phyloP scores from a whole-genome alignment of 2,888 invertebrate species.

The Ennomos quercinarius region DNA sequence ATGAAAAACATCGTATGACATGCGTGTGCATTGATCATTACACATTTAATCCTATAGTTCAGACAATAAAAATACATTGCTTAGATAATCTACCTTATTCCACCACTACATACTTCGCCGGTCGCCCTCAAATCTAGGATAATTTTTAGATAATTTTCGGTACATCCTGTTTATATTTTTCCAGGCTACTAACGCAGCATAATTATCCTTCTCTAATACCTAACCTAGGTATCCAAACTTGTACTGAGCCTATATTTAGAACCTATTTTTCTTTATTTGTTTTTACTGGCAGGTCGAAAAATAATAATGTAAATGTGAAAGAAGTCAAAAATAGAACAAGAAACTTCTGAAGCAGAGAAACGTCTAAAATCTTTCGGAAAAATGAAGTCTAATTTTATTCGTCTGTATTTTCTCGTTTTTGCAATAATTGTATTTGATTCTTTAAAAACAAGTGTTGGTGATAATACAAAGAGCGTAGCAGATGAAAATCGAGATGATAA shows the following conservation, averaged over 20 bases:
- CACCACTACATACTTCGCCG: too few relatives aligned
- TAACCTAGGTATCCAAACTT: too few relatives aligned
- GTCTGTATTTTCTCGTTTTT: constrained; percentile 54
- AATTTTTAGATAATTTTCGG: too few relatives aligned
- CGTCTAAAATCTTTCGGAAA: constrained; percentile 18
- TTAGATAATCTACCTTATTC: too few relatives aligned
- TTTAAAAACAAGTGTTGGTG: constrained; percentile 51
- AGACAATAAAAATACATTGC: too few relatives aligned
- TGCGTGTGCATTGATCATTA: too few relatives aligned
- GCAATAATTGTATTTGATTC: constrained; percentile 53
- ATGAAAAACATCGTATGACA: too few relatives aligned
- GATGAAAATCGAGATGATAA: constrained; percentile 69
- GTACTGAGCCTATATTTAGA: too few relatives aligned
- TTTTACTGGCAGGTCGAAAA: constrained; percentile 26
- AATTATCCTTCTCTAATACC: too few relatives aligned
- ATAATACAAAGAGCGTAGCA: constrained; percentile 67
- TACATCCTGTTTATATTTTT: background rate
- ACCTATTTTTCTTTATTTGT: background rate
- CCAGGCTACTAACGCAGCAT: too few relatives aligned
- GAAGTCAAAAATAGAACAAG: constrained; percentile 61
- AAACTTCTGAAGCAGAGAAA: constrained; percentile 27
- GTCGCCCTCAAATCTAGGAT: too few relatives aligned
- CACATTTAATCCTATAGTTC: too few relatives aligned
- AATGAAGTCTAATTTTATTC: constrained; percentile 39
- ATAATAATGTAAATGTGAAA: constrained; percentile 29